Evolutionary conservation across 2,888 invertebrate species (phyloP).

Genomic region (Morpho deidamia): DNA sequence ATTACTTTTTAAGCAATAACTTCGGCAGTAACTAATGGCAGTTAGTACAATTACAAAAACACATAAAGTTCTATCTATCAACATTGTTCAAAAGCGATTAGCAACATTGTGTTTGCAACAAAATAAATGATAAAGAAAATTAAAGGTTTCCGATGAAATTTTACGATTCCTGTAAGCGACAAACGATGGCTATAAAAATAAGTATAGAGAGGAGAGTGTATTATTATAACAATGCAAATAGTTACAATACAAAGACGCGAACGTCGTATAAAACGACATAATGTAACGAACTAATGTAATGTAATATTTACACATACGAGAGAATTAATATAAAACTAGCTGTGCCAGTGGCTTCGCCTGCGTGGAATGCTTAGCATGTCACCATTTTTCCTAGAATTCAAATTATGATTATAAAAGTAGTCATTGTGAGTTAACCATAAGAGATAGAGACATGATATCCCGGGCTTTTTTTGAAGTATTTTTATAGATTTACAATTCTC

Average conservation of each 20-base stretch:
- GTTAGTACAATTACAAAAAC: slow-evolving; percentile 10
- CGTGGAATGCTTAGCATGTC: too few species aligned
- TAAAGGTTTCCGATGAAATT: slow-evolving; percentile 70
- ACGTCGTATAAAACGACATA: not conserved
- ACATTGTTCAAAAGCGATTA: slow-evolving; percentile 54
- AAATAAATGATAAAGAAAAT: slow-evolving; percentile 70
- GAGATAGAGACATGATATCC: too few species aligned
- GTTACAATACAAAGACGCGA: slow-evolving; percentile 11
- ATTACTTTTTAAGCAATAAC: too few species aligned
- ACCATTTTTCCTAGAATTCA: too few species aligned
- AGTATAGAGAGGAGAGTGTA: slow-evolving; percentile 45
- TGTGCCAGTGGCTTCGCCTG: too few species aligned
- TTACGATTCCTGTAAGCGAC: slow-evolving; percentile 71
- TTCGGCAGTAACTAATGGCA: not conserved
- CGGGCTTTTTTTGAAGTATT: too few species aligned
- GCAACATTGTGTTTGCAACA: slow-evolving; percentile 58
- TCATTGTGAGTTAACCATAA: too few species aligned
- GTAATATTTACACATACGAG: too few species aligned
- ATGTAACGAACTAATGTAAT: not conserved
- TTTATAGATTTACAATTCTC: too few species aligned
- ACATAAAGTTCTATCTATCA: slow-evolving; percentile 25
- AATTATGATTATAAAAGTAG: too few species aligned
- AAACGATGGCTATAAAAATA: slow-evolving; percentile 61
- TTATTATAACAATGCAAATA: slow-evolving; percentile 24
- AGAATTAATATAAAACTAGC: too few species aligned